Conservation (phyloP, 2,888 invertebrate species). For the Dysmachus trigonus region DNA sequence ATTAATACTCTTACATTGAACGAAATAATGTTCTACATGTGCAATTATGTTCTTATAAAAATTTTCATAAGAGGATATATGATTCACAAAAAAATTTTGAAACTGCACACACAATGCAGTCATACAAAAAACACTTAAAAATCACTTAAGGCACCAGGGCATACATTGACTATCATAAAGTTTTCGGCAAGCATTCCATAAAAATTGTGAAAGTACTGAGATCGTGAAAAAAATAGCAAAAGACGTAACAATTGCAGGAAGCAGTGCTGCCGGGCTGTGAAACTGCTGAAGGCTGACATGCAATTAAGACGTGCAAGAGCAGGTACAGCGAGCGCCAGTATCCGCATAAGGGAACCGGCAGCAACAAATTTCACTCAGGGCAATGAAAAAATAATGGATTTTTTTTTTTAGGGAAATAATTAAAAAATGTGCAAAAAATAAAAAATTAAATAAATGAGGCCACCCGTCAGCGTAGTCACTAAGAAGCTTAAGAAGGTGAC, state of each 20-base stretch:
- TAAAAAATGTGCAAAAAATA: background rate
- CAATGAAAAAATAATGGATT: background rate
- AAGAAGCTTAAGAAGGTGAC: background rate
- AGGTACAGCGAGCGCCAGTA: background rate
- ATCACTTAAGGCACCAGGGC: background rate
- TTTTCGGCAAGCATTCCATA: background rate
- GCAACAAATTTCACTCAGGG: background rate
- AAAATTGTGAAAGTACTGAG: background rate
- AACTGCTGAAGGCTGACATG: conserved; percentile 11
- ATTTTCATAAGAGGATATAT: no score
- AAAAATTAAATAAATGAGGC: background rate
- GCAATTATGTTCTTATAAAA: no score
- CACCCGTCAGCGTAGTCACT: background rate
- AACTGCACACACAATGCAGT: background rate
- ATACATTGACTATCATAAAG: background rate
- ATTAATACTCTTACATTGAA: no score
- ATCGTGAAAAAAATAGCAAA: background rate
- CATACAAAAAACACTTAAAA: background rate
- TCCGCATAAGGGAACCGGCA: background rate
- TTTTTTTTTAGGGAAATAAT: background rate
- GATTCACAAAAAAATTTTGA: no score
- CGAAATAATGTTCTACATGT: no score
- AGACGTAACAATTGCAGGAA: conserved; percentile 12
- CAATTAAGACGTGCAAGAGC: background rate
- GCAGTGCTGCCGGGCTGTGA: background rate